Evolutionary conservation across 2,113 vertebrate species (phyloP), one percentile per base, ranked within the genome.

Genomic region (Fukomys damarensis): DNA sequence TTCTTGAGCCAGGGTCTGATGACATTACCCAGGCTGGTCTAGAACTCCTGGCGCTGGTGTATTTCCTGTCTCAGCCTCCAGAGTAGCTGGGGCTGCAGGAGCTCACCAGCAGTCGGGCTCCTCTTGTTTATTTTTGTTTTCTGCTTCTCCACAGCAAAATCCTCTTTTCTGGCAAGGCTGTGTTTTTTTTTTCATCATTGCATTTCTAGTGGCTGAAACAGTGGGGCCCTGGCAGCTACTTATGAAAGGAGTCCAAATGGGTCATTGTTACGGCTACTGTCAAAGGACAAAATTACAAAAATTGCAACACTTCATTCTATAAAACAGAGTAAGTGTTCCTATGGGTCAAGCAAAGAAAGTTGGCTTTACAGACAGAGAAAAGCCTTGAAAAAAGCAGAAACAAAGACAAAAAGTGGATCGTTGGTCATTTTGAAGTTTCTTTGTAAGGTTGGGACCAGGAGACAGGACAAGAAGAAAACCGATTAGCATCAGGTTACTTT

Each of bases 91-190:
- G 9, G 43, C 14, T 61, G 7, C 4, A 61, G 80, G 19, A 13
- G 35, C 54, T n/a, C n/a, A 14, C 54, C 5, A 24, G 22, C 32
- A 20, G 5, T 7, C n/a, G 3, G 22, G 22, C 22, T 38, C n/a
- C n/a, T 79, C 61, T 24, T 46, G n/a, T 43, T 91, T 76, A 70
- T 91, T 91, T 91, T 89, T 85, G 54, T 38, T 54, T 30, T 91
- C 58, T 90, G 8, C 32, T 49, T 46, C 19, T n/a, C 20, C 32
- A 61, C 43, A 52, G 2, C 89, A 38, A 80, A 68, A 89, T 72
- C n/a, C 5, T 7, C 20, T 68, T 35, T 56, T 72, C 35, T 32
- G n/a, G 79, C 49, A 41, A 46, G 38, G 32, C 35, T 90, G 76
- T 65, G 81, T 61, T 95, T 86, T 24, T 49, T 49, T 49, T 5